phyloP scores from a whole-genome alignment of 2,113 vertebrate genomes.

The Rhea americana region DNA sequence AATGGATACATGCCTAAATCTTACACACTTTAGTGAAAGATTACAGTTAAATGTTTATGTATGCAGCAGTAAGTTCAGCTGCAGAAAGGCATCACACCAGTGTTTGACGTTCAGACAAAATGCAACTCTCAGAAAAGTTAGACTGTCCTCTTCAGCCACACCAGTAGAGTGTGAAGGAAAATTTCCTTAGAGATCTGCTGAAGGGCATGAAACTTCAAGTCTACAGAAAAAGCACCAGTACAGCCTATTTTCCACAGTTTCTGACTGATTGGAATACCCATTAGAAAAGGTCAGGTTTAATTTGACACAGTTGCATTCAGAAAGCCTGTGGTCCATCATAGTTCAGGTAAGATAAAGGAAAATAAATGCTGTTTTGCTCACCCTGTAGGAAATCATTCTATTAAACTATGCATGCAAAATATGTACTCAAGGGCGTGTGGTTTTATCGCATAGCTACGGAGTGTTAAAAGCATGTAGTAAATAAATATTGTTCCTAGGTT shows the following conservation, averaged over 20 bases:
- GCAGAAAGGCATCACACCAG: background rate
- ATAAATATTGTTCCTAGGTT: slow-evolving; percentile 29
- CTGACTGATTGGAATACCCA: slow-evolving; percentile 22
- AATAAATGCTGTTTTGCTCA: slow-evolving; percentile 9
- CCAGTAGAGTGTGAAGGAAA: slow-evolving; percentile 27
- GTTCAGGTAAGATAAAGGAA: slow-evolving; percentile 5
- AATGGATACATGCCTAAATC: slow-evolving; percentile 27
- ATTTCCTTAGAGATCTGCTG: slow-evolving; percentile 9
- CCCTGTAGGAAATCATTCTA: slow-evolving; percentile 34
- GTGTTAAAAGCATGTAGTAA: slow-evolving; percentile 44
- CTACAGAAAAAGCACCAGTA: background rate
- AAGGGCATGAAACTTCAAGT: slow-evolving; percentile 1
- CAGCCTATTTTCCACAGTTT: slow-evolving; percentile 19
- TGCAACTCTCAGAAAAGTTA: slow-evolving; percentile 24
- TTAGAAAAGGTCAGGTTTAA: slow-evolving; percentile 56
- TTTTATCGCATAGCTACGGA: slow-evolving; percentile 39
- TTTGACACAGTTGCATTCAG: slow-evolving; percentile 17
- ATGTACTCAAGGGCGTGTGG: background rate
- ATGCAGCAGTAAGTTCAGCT: slow-evolving; percentile 14
- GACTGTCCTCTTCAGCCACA: slow-evolving; percentile 7
- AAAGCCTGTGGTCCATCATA: background rate
- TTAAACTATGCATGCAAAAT: slow-evolving; percentile 27
- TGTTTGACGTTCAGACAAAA: slow-evolving; percentile 38
- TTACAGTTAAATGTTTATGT: background rate
- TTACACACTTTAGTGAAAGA: background rate